Conservation (phyloP, 2,113 vertebrate genomes). For the Leiothrix lutea region DNA sequence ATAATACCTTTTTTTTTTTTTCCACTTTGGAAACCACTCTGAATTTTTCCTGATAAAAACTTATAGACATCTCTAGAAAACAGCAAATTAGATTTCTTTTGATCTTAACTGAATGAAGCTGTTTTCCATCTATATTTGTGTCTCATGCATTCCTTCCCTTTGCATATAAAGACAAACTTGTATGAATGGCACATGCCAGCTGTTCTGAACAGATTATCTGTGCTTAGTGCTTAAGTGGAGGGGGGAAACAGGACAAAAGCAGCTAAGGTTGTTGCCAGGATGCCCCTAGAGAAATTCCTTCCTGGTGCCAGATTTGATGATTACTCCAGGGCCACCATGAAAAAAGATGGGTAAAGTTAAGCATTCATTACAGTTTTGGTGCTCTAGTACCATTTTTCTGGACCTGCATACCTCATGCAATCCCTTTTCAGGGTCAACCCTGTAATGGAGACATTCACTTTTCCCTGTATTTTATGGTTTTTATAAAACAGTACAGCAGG, state of each 20-base stretch:
- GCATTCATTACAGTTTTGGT: background rate
- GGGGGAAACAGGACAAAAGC: background rate
- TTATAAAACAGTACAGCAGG: background rate
- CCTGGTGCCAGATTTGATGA: background rate
- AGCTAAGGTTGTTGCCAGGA: background rate
- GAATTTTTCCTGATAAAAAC: background rate
- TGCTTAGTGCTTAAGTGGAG: background rate
- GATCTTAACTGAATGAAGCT: background rate
- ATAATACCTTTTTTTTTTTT: background rate
- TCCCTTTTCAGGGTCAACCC: background rate
- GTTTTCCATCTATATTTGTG: background rate
- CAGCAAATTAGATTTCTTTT: background rate
- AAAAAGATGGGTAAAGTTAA: background rate
- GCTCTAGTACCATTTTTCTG: background rate
- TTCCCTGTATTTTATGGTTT: accelerated
- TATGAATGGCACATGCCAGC: background rate
- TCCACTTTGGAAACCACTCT: background rate
- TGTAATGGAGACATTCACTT: background rate
- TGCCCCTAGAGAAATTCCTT: background rate
- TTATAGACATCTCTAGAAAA: background rate
- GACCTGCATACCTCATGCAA: background rate
- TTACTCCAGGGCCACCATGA: background rate
- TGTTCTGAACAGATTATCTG: background rate
- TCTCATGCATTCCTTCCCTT: background rate
- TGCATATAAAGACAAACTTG: background rate